phyloP scores from a whole-genome alignment of 2,797 vertebrate genomes.

The Luscinia luscinia region DNA sequence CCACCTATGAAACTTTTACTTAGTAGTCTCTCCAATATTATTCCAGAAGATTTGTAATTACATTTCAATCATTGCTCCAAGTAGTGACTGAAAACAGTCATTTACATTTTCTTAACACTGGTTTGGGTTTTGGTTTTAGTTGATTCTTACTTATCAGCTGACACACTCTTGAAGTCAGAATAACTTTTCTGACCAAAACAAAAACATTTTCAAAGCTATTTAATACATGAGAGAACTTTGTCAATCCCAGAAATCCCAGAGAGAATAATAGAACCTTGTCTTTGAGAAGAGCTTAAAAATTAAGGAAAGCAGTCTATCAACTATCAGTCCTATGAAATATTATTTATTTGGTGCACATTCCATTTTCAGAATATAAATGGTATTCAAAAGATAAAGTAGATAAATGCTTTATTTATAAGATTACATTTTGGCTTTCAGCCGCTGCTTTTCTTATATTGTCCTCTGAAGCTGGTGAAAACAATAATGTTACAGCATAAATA shows the following conservation, averaged over 20 bases:
- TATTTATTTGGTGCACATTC: neutral
- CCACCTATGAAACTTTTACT: neutral
- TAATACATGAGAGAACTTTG: neutral
- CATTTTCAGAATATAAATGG: conserved; percentile 11
- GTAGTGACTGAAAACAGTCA: neutral
- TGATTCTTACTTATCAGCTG: neutral
- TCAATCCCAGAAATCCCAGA: neutral
- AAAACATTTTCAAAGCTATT: neutral
- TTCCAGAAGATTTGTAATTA: neutral
- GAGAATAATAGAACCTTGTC: neutral
- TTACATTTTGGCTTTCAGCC: conserved; percentile 1
- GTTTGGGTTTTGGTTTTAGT: neutral
- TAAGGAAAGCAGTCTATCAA: neutral
- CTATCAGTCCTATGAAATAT: neutral
- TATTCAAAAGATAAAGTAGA: conserved; percentile 16
- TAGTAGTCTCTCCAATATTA: neutral
- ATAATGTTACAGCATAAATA: conserved; percentile 7
- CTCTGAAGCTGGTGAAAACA: neutral
- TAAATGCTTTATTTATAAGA: conserved; percentile 47
- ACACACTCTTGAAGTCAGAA: neutral
- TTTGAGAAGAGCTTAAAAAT: neutral
- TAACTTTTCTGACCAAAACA: neutral
- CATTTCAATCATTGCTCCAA: neutral
- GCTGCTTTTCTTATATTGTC: neutral
- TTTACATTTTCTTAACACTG: neutral